Base-by-base conservation (phyloP, 2,113 vertebrate genomes). In the Podarcis raffonei region DNA sequence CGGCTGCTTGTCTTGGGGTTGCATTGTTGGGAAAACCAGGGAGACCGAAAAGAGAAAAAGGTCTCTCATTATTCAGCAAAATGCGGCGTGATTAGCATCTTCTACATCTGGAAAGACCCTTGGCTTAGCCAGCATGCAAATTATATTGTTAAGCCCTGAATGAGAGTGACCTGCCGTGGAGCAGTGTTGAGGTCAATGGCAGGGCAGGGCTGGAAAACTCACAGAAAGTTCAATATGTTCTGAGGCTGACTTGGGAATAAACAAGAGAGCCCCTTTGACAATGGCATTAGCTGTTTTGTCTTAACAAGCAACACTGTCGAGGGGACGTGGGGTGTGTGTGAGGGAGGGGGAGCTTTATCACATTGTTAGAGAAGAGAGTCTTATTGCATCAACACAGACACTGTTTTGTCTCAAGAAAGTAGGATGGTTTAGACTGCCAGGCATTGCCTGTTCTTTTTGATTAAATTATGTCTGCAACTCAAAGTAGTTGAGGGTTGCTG, bases 241-340 rank as follows among this genome's bases (percentile, higher is more conserved):
- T 66, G 1, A 30, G 88, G 81, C 90, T 77, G 90, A 90, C 89
- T 79, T 20, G 27, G 85, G 3, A 89, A 15, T 6, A 12, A 72
- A 42, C 57, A 2, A 8, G 39, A 5, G 68, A 30, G 4, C 25
- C 84, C 82, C 89, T 30, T n/a, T 62, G 6, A 85, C 92, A 87
- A 42, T 84, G 87, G 86, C 78, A 20, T 89, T 90, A 20, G 85
- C 5, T 78, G 88, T 89, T 93, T 91, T 91, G 93, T 92, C 91
- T 94, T 5, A 23, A 74, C 0, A 85, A 57, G 92, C 78, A 76
- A 1, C 79, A 11, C 74, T 90, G 1, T 0, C 79, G 81, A 88
- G 87, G 0, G 42, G 39, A 23, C 48, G 1, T 71, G 53, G 32
- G 85, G 48, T 48, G 35, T 3, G 4, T 20, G n/a, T 74, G 69